Evolutionary conservation across 2,888 invertebrate genomes (phyloP).

Genomic region (Dicranocentrus wangi): DNA sequence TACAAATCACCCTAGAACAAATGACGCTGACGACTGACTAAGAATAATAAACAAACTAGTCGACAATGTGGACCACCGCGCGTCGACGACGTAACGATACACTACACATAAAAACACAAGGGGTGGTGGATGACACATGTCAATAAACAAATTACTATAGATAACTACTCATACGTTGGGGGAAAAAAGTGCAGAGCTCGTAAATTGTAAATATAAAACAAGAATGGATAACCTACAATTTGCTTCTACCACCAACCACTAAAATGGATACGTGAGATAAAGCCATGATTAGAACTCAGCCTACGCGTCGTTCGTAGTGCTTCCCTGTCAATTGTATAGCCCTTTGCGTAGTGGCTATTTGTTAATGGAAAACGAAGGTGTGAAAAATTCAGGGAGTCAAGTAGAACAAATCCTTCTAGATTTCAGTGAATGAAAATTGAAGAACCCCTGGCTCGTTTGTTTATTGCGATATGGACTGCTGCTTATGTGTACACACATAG

Average conservation of each 20-base stretch:
- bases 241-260: constrained; percentile 7
- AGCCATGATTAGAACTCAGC: background rate
- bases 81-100: too few relatives aligned
- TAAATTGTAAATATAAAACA: background rate
- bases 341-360: constrained; percentile 21
- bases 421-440: constrained; percentile 19
- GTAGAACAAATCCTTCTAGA: constrained; percentile 29
- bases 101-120: constrained; percentile 1
- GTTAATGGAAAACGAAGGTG: constrained; percentile 48
- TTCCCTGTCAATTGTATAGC: too few relatives aligned
- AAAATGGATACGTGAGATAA: too few relatives aligned
- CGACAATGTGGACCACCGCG: too few relatives aligned
- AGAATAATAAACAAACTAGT: too few relatives aligned
- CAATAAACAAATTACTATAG: too few relatives aligned
- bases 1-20: too few relatives aligned
- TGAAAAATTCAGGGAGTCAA: constrained; percentile 46
- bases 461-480: constrained; percentile 21
- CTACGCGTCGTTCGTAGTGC: too few relatives aligned
- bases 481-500: constrained; percentile 12
- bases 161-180: too few relatives aligned
- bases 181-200: background rate
- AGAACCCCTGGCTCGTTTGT: constrained; percentile 39
- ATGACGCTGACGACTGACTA: too few relatives aligned
- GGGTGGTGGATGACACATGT: too few relatives aligned
- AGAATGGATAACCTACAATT: constrained; percentile 18